Percentiles rank a stretch among this genome's conserved stretches.
These are phyloP conservation scores for Tenthredo distinguenda DNA, from an alignment of 2,888 invertebrate species.

Conservation along the genomic window DNA sequence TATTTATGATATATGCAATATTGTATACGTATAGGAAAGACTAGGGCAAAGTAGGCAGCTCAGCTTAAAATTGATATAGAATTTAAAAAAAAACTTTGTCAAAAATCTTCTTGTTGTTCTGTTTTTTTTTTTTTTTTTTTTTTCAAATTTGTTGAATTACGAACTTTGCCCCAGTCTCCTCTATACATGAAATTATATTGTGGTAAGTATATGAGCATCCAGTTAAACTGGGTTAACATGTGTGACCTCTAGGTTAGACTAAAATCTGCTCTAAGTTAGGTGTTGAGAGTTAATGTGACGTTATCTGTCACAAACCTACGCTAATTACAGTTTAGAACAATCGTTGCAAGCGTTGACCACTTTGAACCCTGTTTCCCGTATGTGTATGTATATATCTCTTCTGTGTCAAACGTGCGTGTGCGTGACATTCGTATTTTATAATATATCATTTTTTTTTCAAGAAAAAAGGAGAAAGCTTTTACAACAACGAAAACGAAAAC, in stretches of 20 bases:
- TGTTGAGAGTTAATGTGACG: constrained; percentile 12
- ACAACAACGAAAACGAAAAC: background rate
- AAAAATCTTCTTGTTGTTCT: too few species aligned
- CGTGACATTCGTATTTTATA: background rate
- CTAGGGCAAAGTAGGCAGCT: too few species aligned
- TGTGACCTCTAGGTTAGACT: constrained; percentile 45
- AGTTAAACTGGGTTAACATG: constrained; percentile 44
- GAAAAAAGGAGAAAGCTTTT: background rate
- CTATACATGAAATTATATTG: constrained; percentile 2
- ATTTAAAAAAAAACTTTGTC: background rate
- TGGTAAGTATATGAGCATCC: constrained; percentile 37
- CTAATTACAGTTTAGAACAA: constrained; percentile 35
- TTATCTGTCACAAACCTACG: constrained; percentile 40
- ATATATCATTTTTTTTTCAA: background rate
- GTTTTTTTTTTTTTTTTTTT: too few species aligned
- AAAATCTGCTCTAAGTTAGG: constrained; percentile 41
- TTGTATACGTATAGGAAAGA: too few species aligned
- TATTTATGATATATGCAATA: background rate
- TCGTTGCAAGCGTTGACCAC: constrained; percentile 21
- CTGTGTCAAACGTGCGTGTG: background rate
- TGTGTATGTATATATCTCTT: background rate
- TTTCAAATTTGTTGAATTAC: too few species aligned
- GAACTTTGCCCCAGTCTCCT: too few species aligned
- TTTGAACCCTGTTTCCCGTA: background rate
- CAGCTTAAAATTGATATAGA: background rate